A percentile compares a stretch with the other conserved stretches of the same genome.
Evolutionary conservation across 2,113 vertebrate genomes (phyloP).

Genomic region (Caloenas nicobarica): DNA sequence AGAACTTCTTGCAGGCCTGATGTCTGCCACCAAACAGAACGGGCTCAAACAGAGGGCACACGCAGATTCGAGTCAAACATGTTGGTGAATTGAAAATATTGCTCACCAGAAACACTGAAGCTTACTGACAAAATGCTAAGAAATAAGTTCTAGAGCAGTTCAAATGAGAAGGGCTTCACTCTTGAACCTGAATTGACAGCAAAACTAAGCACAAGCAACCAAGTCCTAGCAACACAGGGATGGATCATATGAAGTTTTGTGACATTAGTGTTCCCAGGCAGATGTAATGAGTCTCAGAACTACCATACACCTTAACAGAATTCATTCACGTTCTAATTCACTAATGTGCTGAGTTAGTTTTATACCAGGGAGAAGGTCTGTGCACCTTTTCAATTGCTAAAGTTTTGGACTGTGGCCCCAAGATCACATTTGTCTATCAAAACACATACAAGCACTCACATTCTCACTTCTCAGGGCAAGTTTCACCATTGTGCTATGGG

Average conservation of each 20-base stretch:
- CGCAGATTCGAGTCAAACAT: not conserved
- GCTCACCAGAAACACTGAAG: not conserved
- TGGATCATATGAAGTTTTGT: not conserved
- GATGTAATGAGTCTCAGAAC: not conserved
- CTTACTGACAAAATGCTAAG: not conserved
- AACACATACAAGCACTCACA: not conserved
- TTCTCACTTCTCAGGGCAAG: not conserved
- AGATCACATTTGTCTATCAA: not conserved
- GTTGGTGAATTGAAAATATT: not conserved
- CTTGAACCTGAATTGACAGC: not conserved
- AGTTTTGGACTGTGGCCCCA: not conserved
- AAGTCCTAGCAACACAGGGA: accelerated
- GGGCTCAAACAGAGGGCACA: not conserved
- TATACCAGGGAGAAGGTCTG: not conserved
- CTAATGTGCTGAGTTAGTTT: not conserved
- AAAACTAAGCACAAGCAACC: not conserved
- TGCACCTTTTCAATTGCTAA: not conserved
- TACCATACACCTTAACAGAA: not conserved
- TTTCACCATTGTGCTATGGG: not conserved
- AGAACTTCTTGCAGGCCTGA: not conserved
- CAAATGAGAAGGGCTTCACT: not conserved
- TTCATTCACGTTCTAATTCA: not conserved
- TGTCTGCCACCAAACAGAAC: not conserved
- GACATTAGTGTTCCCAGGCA: not conserved
- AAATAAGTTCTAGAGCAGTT: not conserved